A percentile compares a stretch with the other conserved stretches of the same genome.
Conservation (phyloP, 2,797 vertebrate species). For the Heterohyrax brucei region DNA sequence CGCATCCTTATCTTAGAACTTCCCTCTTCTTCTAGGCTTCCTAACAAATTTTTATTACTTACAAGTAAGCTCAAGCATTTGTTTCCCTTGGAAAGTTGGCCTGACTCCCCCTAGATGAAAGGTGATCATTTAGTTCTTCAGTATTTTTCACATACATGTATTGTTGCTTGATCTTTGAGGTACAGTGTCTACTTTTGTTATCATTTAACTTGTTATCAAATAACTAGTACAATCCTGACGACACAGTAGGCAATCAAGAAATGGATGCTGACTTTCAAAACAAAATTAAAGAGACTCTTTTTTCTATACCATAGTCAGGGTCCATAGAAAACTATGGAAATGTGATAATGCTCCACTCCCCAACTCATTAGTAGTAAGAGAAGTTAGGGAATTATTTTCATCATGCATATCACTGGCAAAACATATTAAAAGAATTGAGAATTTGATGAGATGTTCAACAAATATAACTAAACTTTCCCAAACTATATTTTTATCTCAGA, state of each 20-base stretch:
- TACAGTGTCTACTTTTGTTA: neutral
- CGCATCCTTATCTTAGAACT: neutral
- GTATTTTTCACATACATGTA: slow-evolving; percentile 12
- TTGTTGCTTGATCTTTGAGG: neutral
- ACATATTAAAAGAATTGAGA: neutral
- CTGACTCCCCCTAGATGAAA: neutral
- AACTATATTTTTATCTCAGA: neutral
- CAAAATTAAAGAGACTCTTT: neutral
- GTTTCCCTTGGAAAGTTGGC: neutral
- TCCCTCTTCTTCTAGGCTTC: neutral
- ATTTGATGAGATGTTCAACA: slow-evolving; percentile 35
- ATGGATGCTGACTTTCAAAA: neutral
- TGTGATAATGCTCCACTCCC: neutral
- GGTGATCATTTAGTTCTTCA: slow-evolving; percentile 8
- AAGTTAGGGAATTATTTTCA: neutral
- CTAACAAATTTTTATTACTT: slow-evolving; percentile 4
- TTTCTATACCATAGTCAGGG: neutral
- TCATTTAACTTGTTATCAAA: slow-evolving; percentile 40
- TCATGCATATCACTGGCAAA: neutral
- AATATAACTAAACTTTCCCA: slow-evolving; percentile 36
- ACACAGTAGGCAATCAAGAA: slow-evolving; percentile 2
- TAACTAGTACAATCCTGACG: neutral
- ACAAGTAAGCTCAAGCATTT: neutral
- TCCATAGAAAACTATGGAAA: neutral
- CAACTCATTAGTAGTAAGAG: neutral